Evolutionary conservation across 2,797 vertebrate genomes (phyloP), one percentile per base, ranked within the genome.

Genomic region (Urocyon cinereoargenteus): DNA sequence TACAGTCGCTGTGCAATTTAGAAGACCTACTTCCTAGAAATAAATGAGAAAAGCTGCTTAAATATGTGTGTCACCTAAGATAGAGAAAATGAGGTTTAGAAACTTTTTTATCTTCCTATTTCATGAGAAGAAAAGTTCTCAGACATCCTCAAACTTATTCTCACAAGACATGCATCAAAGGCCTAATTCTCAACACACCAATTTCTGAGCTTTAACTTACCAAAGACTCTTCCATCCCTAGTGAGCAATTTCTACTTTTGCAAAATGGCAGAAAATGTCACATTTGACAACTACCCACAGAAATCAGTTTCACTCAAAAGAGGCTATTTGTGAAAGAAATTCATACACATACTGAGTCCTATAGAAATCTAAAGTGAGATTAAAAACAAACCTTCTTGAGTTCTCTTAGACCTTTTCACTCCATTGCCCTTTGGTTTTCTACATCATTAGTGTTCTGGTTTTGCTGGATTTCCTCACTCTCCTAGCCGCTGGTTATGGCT

Each of bases 211-310:
- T 91, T 90, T 62, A 95, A 94, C 55, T 92, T 93, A 93, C 49
- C 53, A 57, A 87, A 73, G 22, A 82, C 68, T 94, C 75, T 85
- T 73, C 53, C 18, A 73, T 89, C 90, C 88, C 92, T 15, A 51
- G 31, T 79, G 95, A 95, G 34, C 51, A 97, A 90, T 96, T 97
- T 94, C 78, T 61, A 83, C 75, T 93, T 94, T 94, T 95, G 6
- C 31, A 95, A 96, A 92, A 94, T 94, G 94, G 82, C 59, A 95
- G 78, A 90, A 96, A 95, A 96, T 95, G 87, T 85, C 94, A 94
- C 34, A 90, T 92, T 68, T 95, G 92, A 97, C 81, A 90, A 93
- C 45, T 93, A 82, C 36, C 96, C 85, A 57, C 36, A 86, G 83
- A 89, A 93, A n/a, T 84, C 61, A 34, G 86, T 95, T 93, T 72